phyloP scores from a whole-genome alignment of 1,140 invertebrate species.

The Medauroidea extradentata region DNA sequence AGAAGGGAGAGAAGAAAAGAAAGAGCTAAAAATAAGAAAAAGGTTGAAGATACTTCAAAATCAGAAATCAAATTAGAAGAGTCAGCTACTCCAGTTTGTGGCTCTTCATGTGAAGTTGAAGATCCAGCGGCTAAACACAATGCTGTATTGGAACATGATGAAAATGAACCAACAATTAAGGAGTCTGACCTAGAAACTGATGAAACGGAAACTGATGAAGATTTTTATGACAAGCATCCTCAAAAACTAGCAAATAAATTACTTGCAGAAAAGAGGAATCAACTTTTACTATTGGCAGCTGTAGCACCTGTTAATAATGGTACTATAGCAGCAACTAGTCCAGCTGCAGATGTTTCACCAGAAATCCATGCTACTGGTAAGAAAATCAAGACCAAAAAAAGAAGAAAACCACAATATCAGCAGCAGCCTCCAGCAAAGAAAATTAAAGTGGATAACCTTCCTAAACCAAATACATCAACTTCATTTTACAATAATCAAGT shows the following conservation, averaged over 20 bases:
- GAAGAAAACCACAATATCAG: slow-evolving; percentile 14
- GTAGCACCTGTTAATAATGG: slow-evolving; percentile 54
- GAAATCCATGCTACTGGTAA: slow-evolving; percentile 36
- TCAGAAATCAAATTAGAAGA: slow-evolving; percentile 13
- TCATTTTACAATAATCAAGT: slow-evolving; percentile 1
- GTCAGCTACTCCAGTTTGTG: neutral
- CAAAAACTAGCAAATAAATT: slow-evolving; percentile 64
- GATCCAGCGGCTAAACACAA: neutral
- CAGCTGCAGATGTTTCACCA: slow-evolving; percentile 9
- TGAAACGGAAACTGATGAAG: slow-evolving; percentile 78
- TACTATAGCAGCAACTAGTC: slow-evolving; percentile 41
- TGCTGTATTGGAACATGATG: slow-evolving; percentile 31
- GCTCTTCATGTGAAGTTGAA: no score
- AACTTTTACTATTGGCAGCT: slow-evolving; percentile 54
- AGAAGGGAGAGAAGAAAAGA: slow-evolving; percentile 38
- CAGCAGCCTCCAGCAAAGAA: slow-evolving; percentile 1
- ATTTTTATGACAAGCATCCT: slow-evolving; percentile 79
- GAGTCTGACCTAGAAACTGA: slow-evolving; percentile 80
- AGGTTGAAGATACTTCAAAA: slow-evolving; percentile 22
- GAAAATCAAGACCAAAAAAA: slow-evolving; percentile 53
- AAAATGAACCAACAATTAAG: slow-evolving; percentile 51
- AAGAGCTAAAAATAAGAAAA: slow-evolving; percentile 34
- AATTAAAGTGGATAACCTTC: neutral
- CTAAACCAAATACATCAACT: slow-evolving; percentile 6
- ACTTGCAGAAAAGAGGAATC: slow-evolving; percentile 66